Base-by-base conservation (phyloP, 1,140 invertebrate species). In the Leptinotarsa texana region DNA sequence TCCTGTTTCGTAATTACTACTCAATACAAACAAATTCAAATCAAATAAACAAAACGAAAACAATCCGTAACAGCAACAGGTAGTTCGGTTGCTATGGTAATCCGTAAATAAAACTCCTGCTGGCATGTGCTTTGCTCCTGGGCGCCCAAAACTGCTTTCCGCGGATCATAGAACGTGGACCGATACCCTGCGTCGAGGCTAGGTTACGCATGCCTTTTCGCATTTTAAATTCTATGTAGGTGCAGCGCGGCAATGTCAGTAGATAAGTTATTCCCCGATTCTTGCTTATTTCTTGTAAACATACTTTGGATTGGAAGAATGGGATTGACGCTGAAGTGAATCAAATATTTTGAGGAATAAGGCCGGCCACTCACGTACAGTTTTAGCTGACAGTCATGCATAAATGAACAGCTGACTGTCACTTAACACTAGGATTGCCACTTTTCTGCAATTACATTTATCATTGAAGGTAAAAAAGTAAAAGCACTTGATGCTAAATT, bases 71-170 rank as follows among this genome's bases (percentile, higher is more conserved):
- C 33, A 63, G n/a, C 13, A 65, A 65, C 63, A 65, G 63, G 63
- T 65, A 22, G 63, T 65, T 33, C 22, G 17, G 63, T 65, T 65
- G 63, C 63, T 65, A 65, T 65, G 63, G 63, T 24, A 65, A 65
- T 27, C 22, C 22, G 22, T 27, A 65, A 65, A 65, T 65, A 65
- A 65, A 65, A 65, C 1, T 57, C n/a, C 63, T 8, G n/a, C 61
- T 33, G n/a, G 63, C 63, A 65, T 22, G 22, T 65, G 63, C 21
- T 65, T 22, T 0, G 15, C 51, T 57, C 4, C 15, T 22, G 2
- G n/a, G 63, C 11, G 22, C 21, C 22, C 63, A 65, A 65, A 65
- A 65, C 63, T 65, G 22, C 63, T 65, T 65, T 65, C 63, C 63
- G 63, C 15, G 63, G 63, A 27, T 21, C 63, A 65, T 17, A 21